phyloP scores from a whole-genome alignment of 2,888 invertebrate genomes.

The Myopa tessellatipennis region DNA sequence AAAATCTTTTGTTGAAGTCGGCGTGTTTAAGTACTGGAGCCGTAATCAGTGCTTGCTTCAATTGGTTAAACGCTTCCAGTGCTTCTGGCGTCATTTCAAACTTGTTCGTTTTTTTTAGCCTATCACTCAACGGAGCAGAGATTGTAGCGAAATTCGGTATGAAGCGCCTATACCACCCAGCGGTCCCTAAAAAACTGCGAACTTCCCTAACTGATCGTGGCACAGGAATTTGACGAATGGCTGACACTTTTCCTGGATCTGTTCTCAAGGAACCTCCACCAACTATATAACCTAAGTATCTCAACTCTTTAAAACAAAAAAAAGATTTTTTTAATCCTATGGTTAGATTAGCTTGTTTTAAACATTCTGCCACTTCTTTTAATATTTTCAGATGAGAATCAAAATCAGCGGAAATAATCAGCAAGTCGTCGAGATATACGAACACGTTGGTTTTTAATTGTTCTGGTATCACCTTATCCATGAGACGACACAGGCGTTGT shows the following conservation, averaged over 20 bases:
- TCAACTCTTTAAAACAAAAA: constrained; percentile 42
- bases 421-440: constrained; percentile 43
- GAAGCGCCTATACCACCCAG: constrained; percentile 26
- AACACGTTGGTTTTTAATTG: constrained; percentile 41
- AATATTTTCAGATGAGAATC: constrained; percentile 31
- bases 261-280: constrained; percentile 31
- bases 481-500: neutral
- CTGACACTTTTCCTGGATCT: constrained; percentile 33
- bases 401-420: constrained; percentile 40
- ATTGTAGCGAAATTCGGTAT: constrained; percentile 20
- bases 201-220: constrained; percentile 26
- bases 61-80: neutral
- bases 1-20: constrained; percentile 20
- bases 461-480: constrained; percentile 48
- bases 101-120: constrained; percentile 16
- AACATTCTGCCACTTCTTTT: constrained; percentile 30
- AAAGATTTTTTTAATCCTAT: constrained; percentile 42
- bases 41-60: constrained; percentile 19
- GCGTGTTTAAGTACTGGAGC: constrained; percentile 16
- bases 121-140: constrained; percentile 24
- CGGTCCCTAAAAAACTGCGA: constrained; percentile 32
- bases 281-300: constrained; percentile 36
- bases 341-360: constrained; percentile 37
- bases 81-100: constrained; percentile 36
- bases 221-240: constrained; percentile 26